phyloP scores from a whole-genome alignment of 2,797 vertebrate genomes.

The Cynopterus sphinx region DNA sequence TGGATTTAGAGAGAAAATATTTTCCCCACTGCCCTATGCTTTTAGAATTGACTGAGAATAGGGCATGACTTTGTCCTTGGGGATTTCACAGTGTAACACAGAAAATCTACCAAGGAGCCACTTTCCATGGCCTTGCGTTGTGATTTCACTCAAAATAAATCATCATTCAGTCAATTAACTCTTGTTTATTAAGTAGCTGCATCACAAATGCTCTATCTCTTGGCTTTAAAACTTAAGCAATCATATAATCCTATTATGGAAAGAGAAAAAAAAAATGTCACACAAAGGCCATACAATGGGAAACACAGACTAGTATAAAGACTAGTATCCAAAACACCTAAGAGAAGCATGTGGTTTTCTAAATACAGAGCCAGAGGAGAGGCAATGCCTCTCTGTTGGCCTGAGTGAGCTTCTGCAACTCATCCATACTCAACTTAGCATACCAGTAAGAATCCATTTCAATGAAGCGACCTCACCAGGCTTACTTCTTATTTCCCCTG shows the following conservation, averaged over 20 bases:
- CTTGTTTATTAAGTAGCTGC: neutral
- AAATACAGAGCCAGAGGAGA: neutral
- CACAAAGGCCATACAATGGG: neutral
- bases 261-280: neutral
- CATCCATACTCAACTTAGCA: neutral
- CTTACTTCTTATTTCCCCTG: slow-evolving; percentile 17
- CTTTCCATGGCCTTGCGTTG: neutral
- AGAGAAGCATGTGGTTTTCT: neutral
- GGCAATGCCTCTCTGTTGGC: neutral
- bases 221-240: neutral
- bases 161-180: neutral
- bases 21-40: neutral
- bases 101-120: neutral
- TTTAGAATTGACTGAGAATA: neutral
- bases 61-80: neutral
- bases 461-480: neutral
- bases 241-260: neutral
- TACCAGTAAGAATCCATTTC: neutral
- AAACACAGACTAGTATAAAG: neutral
- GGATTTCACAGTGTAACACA: neutral
- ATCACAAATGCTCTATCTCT: neutral
- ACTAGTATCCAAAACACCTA: neutral
- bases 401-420: neutral
- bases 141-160: neutral
- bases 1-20: neutral